Percentiles rank a stretch among this genome's conserved stretches.
Conservation (phyloP, 2,888 invertebrate species). For the Cheilosia variabilis region DNA sequence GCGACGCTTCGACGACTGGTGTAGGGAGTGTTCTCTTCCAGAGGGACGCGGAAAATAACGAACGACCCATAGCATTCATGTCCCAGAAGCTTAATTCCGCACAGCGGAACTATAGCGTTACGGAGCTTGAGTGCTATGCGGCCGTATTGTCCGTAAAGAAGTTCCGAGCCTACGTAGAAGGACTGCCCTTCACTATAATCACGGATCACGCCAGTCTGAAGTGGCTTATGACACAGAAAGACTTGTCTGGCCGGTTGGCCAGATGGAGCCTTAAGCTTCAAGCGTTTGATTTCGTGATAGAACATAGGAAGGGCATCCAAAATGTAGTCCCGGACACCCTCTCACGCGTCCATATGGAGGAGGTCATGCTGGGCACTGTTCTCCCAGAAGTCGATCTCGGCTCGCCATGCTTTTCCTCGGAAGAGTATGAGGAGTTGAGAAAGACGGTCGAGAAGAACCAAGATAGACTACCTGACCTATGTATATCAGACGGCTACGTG, state of each 20-base stretch:
- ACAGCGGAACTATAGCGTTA: no score
- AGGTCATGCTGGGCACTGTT: background rate
- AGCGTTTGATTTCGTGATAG: background rate
- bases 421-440: constrained; percentile 1
- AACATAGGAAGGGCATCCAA: background rate
- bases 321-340: background rate
- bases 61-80: background rate
- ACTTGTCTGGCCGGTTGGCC: background rate
- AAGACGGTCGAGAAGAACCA: background rate
- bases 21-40: no score
- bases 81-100: background rate
- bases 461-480: background rate
- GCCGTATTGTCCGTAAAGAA: background rate
- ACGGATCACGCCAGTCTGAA: background rate
- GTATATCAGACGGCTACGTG: background rate
- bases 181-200: background rate
- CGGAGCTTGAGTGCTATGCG: no score
- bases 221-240: background rate
- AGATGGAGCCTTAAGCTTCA: background rate
- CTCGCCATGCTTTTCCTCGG: constrained; percentile 6
- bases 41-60: background rate
- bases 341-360: background rate
- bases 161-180: background rate
- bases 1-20: no score
- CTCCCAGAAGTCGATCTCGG: background rate